Conservation (phyloP, 2,113 vertebrate genomes). For the Perccottus glenii region DNA sequence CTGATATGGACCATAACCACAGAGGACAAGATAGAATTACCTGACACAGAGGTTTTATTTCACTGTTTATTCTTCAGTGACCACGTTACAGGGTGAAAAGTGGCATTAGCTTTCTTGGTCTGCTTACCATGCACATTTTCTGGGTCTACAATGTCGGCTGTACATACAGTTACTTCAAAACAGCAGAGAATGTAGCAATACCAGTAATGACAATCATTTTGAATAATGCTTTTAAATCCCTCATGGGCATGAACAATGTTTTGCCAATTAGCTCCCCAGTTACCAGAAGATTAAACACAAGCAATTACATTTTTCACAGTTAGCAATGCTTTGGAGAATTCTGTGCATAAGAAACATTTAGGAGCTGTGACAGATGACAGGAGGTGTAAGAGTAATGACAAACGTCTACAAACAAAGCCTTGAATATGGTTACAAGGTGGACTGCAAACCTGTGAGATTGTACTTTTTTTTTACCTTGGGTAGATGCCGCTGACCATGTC, state of each 20-base stretch:
- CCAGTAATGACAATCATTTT: slow-evolving; percentile 9
- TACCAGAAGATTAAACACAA: slow-evolving; percentile 16
- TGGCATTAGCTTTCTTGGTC: slow-evolving; percentile 50
- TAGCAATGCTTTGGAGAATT: slow-evolving; percentile 26
- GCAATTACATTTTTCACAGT: slow-evolving; percentile 25
- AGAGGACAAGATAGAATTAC: slow-evolving; percentile 62
- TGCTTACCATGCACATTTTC: slow-evolving; percentile 58
- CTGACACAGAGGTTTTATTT: slow-evolving; percentile 53
- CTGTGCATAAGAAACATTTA: slow-evolving; percentile 14
- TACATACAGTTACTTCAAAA: slow-evolving; percentile 1
- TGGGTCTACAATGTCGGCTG: slow-evolving; percentile 29
- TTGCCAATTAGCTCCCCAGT: slow-evolving; percentile 24
- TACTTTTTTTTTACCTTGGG: slow-evolving; percentile 83
- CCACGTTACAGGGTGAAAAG: slow-evolving; percentile 43
- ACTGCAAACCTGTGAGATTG: neutral
- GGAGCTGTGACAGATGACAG: neutral
- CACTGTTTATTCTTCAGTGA: slow-evolving; percentile 60
- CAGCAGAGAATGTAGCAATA: slow-evolving; percentile 7
- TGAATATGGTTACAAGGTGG: neutral
- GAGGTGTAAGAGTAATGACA: neutral
- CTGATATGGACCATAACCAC: slow-evolving; percentile 64
- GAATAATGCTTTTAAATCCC: slow-evolving; percentile 13
- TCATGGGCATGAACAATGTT: slow-evolving; percentile 21
- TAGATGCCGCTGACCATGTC: slow-evolving; percentile 96
- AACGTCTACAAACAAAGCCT: slow-evolving; percentile 6